Evolutionary conservation across 2,113 vertebrate genomes (phyloP), one percentile per base, ranked within the genome.

Genomic region (Melanerpes aurifrons): DNA sequence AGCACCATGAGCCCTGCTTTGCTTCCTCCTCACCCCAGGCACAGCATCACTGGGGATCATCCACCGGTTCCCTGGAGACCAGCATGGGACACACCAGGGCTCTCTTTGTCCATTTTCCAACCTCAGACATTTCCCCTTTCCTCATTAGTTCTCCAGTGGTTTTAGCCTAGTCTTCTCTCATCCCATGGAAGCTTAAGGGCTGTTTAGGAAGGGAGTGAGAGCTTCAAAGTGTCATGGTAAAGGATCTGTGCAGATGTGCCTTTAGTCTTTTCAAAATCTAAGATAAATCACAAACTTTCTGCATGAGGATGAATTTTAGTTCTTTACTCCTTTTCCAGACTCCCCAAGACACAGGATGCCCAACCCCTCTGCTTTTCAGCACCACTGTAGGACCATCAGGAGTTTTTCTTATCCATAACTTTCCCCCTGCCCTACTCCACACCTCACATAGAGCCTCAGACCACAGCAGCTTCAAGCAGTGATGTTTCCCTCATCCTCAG

Each of bases 31-130:
- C 1, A 1, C 10, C 7, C 31, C 17, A 1, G 24, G 25, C n/a
- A 74, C 15, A 82, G 16, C 11, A 9, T 6, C 0, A 0, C 63
- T 37, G 22, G 19, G 12, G 18, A 88, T 15, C 7, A 10, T 47
- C 20, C 26, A 35, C 22, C 20, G 50, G 0, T 17, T 57, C 45
- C 28, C 28, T 48, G 57, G 29, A 76, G 28, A 62, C 17, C 10
- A 62, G 7, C 12, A 22, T 2, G 1, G 57, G n/a, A 57, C 9
- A 17, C 45, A 43, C 18, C 15, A 0, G 1, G 20, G 26, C 8
- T 2, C 11, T 63, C 50, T 69, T 53, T 4, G 21, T 53, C 28
- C 25, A 8, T 56, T 83, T 80, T 73, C 69, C 37, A 87, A 31
- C 21, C 4, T 20, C 15, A 8, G 22, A 25, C 7, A 4, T 15